Evolutionary conservation across 2,888 invertebrate species (phyloP), one percentile per base, ranked within the genome.

Genomic region (Troides oblongomaculatus): DNA sequence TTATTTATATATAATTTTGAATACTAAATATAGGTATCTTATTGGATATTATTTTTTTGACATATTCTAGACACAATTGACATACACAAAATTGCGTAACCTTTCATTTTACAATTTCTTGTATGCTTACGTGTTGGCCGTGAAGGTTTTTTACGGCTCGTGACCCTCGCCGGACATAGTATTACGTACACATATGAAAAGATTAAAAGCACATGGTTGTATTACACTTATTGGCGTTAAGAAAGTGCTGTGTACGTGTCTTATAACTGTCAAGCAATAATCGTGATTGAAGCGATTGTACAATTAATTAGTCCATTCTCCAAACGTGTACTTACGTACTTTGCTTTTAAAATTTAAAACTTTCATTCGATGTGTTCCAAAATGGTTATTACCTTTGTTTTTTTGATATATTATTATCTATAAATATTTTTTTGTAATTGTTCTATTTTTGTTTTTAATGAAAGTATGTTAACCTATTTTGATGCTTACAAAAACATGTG

Each of bases 81-180:
- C 86, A 82, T 81, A 79, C 79, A 74, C 80, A 75, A 81, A 91
- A 92, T 92, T 92, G 92, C 92, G 92, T 92, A 92, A 92, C 90
- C 89, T 88, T 87, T 89, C 88, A 85, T 89, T 89, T 87, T 84
- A 82, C 84, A 85, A 78, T 86, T 87, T 84, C 84, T 74, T 77
- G 85, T 86, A 87, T 91, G 91, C 92, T 90, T 92, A 92, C 92
- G 92, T 92, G 92, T 92, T 90, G 89, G 81, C 82, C 81, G 84
- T 88, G 89, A 90, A 90, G 90, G 88, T 90, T 89, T 67, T 88
- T 80, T 80, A 84, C 81, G 83, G 85, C 87, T 90, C 86, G 87
- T 90, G 91, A 90, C 90, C 90, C 88, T 88, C 88, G 78, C 79
- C 78, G 80, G 75, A 77, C 76, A 76, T 77, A 80, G 74, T 76